These are phyloP conservation scores for Istiophorus platypterus DNA, from an alignment of 2,113 vertebrate genomes.

Conservation along the genomic window DNA sequence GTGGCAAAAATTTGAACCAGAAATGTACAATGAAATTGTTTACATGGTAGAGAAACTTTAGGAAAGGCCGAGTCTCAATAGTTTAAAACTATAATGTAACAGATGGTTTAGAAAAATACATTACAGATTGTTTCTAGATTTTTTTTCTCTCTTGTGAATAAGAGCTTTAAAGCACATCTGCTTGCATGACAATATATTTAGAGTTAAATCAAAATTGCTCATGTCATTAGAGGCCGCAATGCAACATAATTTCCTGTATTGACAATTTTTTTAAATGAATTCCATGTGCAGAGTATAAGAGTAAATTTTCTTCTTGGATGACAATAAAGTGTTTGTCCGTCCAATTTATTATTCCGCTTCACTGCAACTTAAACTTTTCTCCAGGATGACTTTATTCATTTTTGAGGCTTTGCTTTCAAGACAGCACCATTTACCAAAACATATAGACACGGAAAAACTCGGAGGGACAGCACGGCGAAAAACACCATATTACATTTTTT, in stretches of 20 bases:
- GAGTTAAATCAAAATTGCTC: conserved; percentile 38
- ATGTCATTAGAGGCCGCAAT: conserved; percentile 25
- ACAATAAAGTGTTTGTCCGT: conserved; percentile 49
- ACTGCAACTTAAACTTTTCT: conserved; percentile 40
- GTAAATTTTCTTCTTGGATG: conserved; percentile 39
- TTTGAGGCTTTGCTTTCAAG: conserved; percentile 13
- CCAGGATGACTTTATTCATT: conserved; percentile 40
- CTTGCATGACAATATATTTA: conserved; percentile 8
- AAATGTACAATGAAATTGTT: not conserved
- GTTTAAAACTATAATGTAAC: conserved; percentile 16
- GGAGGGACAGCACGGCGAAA: conserved; percentile 20
- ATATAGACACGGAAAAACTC: conserved; percentile 40
- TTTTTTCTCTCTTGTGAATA: conserved; percentile 23
- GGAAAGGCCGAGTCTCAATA: not conserved
- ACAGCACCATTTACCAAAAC: conserved; percentile 20
- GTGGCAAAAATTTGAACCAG: too few relatives aligned
- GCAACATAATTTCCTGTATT: conserved; percentile 37
- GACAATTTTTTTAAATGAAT: conserved; percentile 39
- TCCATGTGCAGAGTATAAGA: conserved; percentile 44
- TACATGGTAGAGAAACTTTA: not conserved
- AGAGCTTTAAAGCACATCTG: conserved; percentile 15
- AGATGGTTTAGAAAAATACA: conserved; percentile 33
- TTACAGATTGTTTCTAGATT: not conserved
- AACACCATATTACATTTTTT: conserved; percentile 32
- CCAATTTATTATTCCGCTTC: conserved; percentile 66